These are phyloP conservation scores for Apostichopus japonicus DNA, from an alignment of 35 echinoderm and acorn worm genomes.

Conservation along the genomic window DNA sequence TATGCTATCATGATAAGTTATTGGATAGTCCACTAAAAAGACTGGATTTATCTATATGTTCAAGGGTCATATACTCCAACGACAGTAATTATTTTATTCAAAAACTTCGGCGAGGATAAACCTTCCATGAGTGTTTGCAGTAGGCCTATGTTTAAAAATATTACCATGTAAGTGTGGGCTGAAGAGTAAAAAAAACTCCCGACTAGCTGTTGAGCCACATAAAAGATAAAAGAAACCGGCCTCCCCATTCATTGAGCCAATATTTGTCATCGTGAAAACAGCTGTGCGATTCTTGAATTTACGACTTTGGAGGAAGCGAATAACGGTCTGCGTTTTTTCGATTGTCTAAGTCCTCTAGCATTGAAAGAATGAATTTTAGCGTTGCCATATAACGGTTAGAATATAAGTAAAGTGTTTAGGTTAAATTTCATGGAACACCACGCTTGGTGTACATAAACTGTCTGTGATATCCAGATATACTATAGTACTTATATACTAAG, in stretches of 20 bases:
- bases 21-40: constrained; percentile 1
- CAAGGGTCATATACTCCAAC: constrained; percentile 14
- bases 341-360: constrained; percentile 14
- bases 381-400: not conserved
- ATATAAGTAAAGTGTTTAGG: not conserved
- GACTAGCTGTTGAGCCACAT: not conserved
- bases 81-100: not conserved
- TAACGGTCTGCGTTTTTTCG: constrained; percentile 28
- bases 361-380: not conserved
- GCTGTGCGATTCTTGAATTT: constrained; percentile 52
- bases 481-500: not conserved
- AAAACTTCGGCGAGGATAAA: not conserved
- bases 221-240: not conserved
- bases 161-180: constrained; percentile 19
- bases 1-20: constrained; percentile 32
- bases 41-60: not conserved
- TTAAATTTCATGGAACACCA: no score
- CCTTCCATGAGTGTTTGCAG: not conserved
- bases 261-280: not conserved
- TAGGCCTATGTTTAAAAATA: constrained; percentile 9
- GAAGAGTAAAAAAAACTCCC: not conserved
- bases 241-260: constrained; percentile 41
- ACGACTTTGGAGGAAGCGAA: constrained; percentile 40
- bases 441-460: no score
- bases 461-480: not conserved